Conservation (phyloP, 2,113 vertebrate genomes). For the Mungos mungo region DNA sequence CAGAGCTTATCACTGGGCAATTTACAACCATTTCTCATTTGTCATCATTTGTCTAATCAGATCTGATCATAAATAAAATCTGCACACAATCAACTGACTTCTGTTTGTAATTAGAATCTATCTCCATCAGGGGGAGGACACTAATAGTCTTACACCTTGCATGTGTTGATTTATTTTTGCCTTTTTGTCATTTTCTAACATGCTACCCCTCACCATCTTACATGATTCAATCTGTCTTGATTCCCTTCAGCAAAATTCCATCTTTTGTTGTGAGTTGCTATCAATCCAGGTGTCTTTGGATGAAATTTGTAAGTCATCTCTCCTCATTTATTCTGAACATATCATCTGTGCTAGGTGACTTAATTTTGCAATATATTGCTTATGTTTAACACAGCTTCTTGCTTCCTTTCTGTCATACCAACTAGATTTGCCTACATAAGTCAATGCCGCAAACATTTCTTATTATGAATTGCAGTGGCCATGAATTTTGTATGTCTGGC, state of each 20-base stretch:
- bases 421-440: not conserved
- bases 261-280: constrained; percentile 13
- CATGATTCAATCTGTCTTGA: constrained; percentile 28
- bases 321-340: not conserved
- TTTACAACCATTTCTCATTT: constrained; percentile 86
- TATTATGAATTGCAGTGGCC: not conserved
- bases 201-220: constrained; percentile 12
- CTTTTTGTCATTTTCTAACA: constrained; percentile 65
- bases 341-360: constrained; percentile 29
- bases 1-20: constrained; percentile 81
- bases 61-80: constrained; percentile 87
- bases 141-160: constrained; percentile 72
- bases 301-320: constrained; percentile 41
- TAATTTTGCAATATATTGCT: not conserved
- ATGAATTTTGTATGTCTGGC: not conserved
- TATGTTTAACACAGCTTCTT: not conserved
- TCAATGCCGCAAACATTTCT: not conserved
- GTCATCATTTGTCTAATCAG: constrained; percentile 89
- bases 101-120: constrained; percentile 86
- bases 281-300: constrained; percentile 57
- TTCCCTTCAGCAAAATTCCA: constrained; percentile 46
- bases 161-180: constrained; percentile 73
- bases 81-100: constrained; percentile 84
- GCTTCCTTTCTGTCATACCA: not conserved
- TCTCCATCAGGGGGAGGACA: constrained; percentile 79